These are phyloP conservation scores for Sminthurides bifidus DNA, from an alignment of 1,140 invertebrate genomes.

Conservation along the genomic window DNA sequence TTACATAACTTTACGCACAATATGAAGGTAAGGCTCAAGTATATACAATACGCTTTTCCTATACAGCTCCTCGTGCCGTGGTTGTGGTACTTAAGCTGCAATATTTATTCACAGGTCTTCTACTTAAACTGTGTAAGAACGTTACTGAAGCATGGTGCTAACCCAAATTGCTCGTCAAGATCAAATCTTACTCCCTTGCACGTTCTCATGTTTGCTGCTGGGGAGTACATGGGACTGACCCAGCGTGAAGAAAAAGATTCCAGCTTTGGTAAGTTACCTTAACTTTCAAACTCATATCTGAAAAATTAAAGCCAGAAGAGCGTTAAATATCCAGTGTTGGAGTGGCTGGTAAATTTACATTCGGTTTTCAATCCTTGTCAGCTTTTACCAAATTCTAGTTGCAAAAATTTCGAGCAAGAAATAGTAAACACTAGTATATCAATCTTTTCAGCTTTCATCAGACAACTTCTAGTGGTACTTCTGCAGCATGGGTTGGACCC, in stretches of 20 bases:
- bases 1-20: conserved; percentile 59
- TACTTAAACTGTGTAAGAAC: conserved; percentile 60
- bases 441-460: conserved; percentile 37
- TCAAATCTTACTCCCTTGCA: conserved; percentile 57
- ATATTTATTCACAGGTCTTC: conserved; percentile 44
- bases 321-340: too few species aligned
- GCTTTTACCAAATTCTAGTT: background rate
- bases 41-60: conserved; percentile 28
- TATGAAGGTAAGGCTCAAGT: conserved; percentile 47
- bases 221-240: conserved; percentile 56
- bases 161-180: conserved; percentile 58
- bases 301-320: too few species aligned
- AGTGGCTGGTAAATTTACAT: background rate
- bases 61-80: background rate
- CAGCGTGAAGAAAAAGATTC: conserved; percentile 44
- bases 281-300: background rate
- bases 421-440: too few species aligned
- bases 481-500: conserved; percentile 56
- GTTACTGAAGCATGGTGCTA: conserved; percentile 48
- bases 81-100: background rate
- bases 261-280: conserved; percentile 23
- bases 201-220: conserved; percentile 49
- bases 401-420: background rate
- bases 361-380: conserved; percentile 1
- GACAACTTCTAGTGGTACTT: conserved; percentile 51